Percentiles rank a stretch among this genome's conserved stretches.
phyloP scores from a whole-genome alignment of 1,140 invertebrate genomes.

The Drosophila miranda region DNA sequence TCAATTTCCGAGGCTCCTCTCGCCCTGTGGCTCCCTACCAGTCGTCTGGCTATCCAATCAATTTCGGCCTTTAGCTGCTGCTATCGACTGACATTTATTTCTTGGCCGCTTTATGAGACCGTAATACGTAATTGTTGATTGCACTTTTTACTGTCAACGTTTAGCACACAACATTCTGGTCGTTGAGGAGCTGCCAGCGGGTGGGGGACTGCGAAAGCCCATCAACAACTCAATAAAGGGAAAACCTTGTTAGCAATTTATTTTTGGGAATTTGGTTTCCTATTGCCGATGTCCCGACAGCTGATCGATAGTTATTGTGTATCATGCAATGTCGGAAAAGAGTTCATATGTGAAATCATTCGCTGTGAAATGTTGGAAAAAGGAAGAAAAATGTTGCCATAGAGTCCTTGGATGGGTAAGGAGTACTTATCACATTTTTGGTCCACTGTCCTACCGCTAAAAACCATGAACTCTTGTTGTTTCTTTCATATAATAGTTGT shows the following conservation, averaged over 20 bases:
- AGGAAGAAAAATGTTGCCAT: background rate
- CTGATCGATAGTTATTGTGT: conserved; percentile 60
- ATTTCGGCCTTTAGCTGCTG: conserved; percentile 39
- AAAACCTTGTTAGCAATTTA: conserved; percentile 57
- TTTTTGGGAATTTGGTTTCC: conserved; percentile 24
- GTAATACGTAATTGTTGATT: conserved; percentile 75
- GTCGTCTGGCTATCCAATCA: conserved; percentile 49
- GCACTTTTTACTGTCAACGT: conserved; percentile 64
- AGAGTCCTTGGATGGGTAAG: too few relatives aligned
- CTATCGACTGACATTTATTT: conserved; percentile 75
- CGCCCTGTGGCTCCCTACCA: background rate
- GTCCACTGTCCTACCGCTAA: too few relatives aligned
- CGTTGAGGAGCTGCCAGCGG: background rate
- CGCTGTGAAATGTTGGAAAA: background rate
- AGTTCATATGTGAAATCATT: conserved; percentile 17
- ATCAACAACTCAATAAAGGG: conserved; percentile 71
- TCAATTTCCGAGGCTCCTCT: conserved; percentile 52
- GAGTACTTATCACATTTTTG: too few relatives aligned
- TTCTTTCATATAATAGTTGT: conserved; percentile 2
- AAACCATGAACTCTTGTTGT: background rate
- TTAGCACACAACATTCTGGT: conserved; percentile 45
- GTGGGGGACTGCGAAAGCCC: background rate
- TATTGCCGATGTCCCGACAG: conserved; percentile 48
- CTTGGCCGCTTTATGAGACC: conserved; percentile 76
- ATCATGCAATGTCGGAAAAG: conserved; percentile 24